Evolutionary conservation across 2,888 invertebrate genomes (phyloP), one percentile per base, ranked within the genome.

Genomic region (Hypselothyrea guttata): DNA sequence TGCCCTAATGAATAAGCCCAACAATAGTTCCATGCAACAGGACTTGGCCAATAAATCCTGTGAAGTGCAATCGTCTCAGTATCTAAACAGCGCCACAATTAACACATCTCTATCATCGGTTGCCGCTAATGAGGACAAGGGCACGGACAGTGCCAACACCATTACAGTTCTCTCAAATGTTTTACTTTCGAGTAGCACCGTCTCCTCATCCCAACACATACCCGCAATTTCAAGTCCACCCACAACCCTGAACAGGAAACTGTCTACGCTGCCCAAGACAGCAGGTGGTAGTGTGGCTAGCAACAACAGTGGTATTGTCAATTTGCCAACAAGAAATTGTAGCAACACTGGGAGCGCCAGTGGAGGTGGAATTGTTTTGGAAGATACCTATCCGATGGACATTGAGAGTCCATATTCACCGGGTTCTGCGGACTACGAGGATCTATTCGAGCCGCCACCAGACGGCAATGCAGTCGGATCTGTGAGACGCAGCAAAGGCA

Each of bases 331-430:
- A 4, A 22, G 70, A 0, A 70, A 75, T 16, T 75, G 85, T 4
- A 69, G 85, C 5, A 69, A 51, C 15, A 53, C 51, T 16, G 18
- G 28, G 7, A 58, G 52, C 15, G 44, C 46, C 11, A 70, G 44
- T 18, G 53, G 54, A 7, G 40, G 48, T 7, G 54, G 18, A 4
- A 90, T 38, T n/a, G 5, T 18, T 16, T 18, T 91, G 33, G 94
- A 94, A 72, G 92, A 92, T 42, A 75, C 86, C 7, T 92, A 92
- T 70, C 68, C 81, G 7, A 92, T 93, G 90, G 95, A 95, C 9
- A 93, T 94, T 87, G 94, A 94, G 72, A 96, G 96, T 15, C 97
- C 97, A 0, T 96, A 97, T 90, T 96, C 96, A 44, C 96, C 96
- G 0, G 96, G 95, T 40, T 95, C 96, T n/a, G 95, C 94, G 81